phyloP scores from a whole-genome alignment of 2,888 invertebrate species.

The Eurytoma adleriae region DNA sequence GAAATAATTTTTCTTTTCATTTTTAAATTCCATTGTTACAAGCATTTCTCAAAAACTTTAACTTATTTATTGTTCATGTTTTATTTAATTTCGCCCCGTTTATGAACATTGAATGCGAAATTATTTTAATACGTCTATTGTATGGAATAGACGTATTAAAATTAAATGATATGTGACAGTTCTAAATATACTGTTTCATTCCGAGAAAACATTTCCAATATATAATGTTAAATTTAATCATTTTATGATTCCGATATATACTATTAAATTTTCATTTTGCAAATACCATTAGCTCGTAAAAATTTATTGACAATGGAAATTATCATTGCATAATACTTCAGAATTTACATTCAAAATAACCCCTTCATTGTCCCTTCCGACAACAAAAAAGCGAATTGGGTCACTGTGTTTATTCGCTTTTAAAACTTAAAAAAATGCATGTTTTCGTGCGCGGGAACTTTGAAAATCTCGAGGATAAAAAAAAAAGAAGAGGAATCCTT shows the following conservation, averaged over 20 bases:
- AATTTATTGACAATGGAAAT: not conserved
- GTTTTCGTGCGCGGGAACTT: not conserved
- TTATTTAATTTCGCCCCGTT: too few relatives aligned
- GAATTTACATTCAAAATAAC: slow-evolving; percentile 16
- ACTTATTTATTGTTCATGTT: not conserved
- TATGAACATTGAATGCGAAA: too few relatives aligned
- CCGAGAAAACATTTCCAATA: too few relatives aligned
- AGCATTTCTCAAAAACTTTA: too few relatives aligned
- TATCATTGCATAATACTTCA: not conserved
- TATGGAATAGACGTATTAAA: too few relatives aligned
- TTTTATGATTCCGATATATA: not conserved
- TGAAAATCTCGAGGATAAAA: not conserved
- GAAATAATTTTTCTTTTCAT: too few relatives aligned
- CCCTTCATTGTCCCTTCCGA: not conserved
- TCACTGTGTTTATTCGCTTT: not conserved
- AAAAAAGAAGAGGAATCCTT: not conserved
- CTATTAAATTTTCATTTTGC: too few relatives aligned
- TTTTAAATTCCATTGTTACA: too few relatives aligned
- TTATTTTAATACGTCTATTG: too few relatives aligned
- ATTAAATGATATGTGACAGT: too few relatives aligned
- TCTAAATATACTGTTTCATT: not conserved
- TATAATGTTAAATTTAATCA: too few relatives aligned
- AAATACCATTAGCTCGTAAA: not conserved
- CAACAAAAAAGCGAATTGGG: slow-evolving; percentile 5
- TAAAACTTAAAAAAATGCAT: not conserved